Base-by-base conservation (phyloP, 1,140 invertebrate genomes). In the Ptiloglossa arizonensis region DNA sequence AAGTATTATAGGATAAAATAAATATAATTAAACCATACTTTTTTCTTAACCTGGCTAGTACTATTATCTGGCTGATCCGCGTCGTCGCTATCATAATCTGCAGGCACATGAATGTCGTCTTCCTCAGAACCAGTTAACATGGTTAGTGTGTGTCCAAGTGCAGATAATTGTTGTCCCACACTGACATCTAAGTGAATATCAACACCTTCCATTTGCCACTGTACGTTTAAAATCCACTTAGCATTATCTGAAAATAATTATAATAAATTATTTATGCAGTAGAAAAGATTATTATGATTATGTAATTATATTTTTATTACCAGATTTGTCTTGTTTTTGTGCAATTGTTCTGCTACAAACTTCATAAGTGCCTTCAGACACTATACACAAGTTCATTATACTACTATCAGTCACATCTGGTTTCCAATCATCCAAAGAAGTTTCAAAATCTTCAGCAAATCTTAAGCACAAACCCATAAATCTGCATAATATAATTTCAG, bases 121-220 rank as follows among this genome's bases (percentile, higher is more conserved):
- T 97, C 96, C 88, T 98, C 97, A 69, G 97, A 96, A 13, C 95
- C 95, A 2, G 98, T 98, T 35, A 99, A 92, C 94, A 97, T 97
- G 0, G 98, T 99, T 17, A 99, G 94, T 1, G 98, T 99, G 88
- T 98, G 97, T 1, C 98, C 98, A 24, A 99, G 93, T 2, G 97
- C 96, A 2, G 97, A 98, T 22, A 99, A 92, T 89, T 99, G 97
- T 90, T 99, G 99, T 38, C 99, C 98, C 32, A 99, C 97, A 89
- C 97, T 98, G 0, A 98, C 97, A 91, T 99, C 98, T 59, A 99
- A 93, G 91, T 99, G 97, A 72, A 99, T 98, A 88, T 99, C 98
- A 22, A 99, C 98, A 69, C 99, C 99, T 93, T 99, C 97, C 99
- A 99, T 99, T 93, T 99, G 96, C 98, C 98, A 99, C 81, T 98